Evolutionary conservation across 2,888 invertebrate genomes (phyloP).

Genomic region (Pheosia gnoma): DNA sequence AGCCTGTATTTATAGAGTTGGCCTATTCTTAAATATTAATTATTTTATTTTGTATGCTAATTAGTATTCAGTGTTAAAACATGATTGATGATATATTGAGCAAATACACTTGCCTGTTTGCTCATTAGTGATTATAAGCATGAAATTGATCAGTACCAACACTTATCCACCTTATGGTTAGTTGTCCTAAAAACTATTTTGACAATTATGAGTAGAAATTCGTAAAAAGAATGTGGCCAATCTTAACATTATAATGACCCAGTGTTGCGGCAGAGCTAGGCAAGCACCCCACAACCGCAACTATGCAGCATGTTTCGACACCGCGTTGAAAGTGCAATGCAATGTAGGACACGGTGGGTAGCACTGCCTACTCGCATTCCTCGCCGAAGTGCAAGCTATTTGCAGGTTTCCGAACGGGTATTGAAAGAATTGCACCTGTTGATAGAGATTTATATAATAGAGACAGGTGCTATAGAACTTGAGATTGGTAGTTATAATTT

Average conservation of each 20-base stretch:
- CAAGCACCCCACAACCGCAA: constrained; percentile 38
- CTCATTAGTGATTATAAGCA: too few species aligned
- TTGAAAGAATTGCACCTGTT: constrained; percentile 1
- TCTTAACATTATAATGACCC: constrained; percentile 11
- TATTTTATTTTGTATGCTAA: too few species aligned
- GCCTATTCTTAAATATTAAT: too few species aligned
- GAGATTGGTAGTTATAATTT: not conserved
- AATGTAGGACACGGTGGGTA: constrained; percentile 42
- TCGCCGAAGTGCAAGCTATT: constrained; percentile 9
- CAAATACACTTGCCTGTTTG: too few species aligned
- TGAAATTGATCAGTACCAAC: too few species aligned
- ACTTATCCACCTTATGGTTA: too few species aligned
- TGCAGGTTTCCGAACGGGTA: constrained; percentile 9
- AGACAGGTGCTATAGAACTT: not conserved
- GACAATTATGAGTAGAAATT: too few species aligned
- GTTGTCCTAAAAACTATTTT: too few species aligned
- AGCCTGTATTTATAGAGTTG: too few species aligned
- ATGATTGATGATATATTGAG: too few species aligned
- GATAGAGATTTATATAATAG: constrained; percentile 1
- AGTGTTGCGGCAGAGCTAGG: constrained; percentile 39
- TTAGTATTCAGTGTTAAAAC: too few species aligned
- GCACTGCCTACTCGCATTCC: constrained; percentile 13
- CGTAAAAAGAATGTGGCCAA: not conserved
- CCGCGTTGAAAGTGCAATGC: constrained; percentile 51
- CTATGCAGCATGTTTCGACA: constrained; percentile 51